A percentile compares a stretch with the other conserved stretches of the same genome.
These are phyloP conservation scores for Phengaris arion DNA, from an alignment of 2,888 invertebrate genomes.

Conservation along the genomic window DNA sequence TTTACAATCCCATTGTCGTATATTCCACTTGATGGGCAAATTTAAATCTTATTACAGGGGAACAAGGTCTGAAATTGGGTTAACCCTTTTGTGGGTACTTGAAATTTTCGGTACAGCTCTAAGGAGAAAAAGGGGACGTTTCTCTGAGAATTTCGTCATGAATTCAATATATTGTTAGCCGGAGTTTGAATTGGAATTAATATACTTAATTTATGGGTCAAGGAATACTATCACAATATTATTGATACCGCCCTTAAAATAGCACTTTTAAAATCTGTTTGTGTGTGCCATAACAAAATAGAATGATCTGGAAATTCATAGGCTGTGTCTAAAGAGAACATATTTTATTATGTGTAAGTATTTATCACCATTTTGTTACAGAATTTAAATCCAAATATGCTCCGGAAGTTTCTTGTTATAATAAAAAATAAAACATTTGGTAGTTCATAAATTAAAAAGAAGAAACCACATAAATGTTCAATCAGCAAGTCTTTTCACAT, in stretches of 20 bases:
- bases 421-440: neutral
- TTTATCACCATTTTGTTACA: neutral
- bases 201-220: conserved; percentile 19
- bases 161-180: conserved; percentile 24
- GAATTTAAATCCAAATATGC: neutral
- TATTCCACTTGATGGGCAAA: conserved; percentile 58
- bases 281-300: neutral
- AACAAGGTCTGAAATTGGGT: conserved; percentile 38
- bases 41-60: conserved; percentile 65
- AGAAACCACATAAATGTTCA: neutral
- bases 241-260: neutral
- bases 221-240: neutral
- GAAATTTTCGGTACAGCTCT: conserved; percentile 20
- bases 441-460: neutral
- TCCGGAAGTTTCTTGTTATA: neutral
- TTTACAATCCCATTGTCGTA: conserved; percentile 72
- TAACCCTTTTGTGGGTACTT: conserved; percentile 31
- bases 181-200: conserved; percentile 10
- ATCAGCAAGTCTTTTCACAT: neutral
- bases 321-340: neutral
- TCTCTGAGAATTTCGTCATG: conserved; percentile 25
- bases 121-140: conserved; percentile 22
- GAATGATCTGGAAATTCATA: neutral
- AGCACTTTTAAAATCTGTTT: neutral
- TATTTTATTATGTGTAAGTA: no score